A percentile compares a stretch with the other conserved stretches of the same genome.
These are phyloP conservation scores for Hemitrygon akajei DNA, from an alignment of 2,797 vertebrate species.

Conservation along the genomic window DNA sequence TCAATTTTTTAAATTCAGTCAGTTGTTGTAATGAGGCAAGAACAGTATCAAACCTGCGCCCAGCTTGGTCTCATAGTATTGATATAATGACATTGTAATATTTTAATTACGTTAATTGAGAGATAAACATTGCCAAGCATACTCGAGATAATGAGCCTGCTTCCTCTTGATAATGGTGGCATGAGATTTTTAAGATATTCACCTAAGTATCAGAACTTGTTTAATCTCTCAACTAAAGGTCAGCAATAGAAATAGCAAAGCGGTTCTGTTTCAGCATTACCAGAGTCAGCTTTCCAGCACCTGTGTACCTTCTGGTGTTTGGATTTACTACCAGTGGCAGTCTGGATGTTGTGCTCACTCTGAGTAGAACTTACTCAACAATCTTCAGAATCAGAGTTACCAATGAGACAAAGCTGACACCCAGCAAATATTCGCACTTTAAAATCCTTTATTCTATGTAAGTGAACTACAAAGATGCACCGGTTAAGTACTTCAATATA, in stretches of 20 bases:
- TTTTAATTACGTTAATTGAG: not conserved
- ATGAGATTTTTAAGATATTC: not conserved
- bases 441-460: not conserved
- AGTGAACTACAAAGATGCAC: not conserved
- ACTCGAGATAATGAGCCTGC: too few relatives aligned
- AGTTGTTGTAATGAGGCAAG: not conserved
- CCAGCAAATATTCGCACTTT: slow-evolving; percentile 8
- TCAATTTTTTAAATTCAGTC: too few relatives aligned
- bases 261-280: not conserved
- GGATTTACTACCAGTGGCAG: not conserved
- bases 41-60: not conserved
- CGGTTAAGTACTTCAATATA: not conserved
- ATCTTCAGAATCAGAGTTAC: not conserved
- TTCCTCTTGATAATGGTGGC: not conserved
- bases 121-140: too few relatives aligned
- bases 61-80: not conserved
- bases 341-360: not conserved
- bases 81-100: not conserved
- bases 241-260: not conserved
- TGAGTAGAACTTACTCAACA: not conserved
- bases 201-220: not conserved
- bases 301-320: too few relatives aligned
- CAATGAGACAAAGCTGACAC: not conserved
- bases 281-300: too few relatives aligned
- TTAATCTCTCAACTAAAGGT: not conserved